These are phyloP conservation scores for Calonectris borealis DNA, from an alignment of 2,113 vertebrate genomes.

Conservation along the genomic window DNA sequence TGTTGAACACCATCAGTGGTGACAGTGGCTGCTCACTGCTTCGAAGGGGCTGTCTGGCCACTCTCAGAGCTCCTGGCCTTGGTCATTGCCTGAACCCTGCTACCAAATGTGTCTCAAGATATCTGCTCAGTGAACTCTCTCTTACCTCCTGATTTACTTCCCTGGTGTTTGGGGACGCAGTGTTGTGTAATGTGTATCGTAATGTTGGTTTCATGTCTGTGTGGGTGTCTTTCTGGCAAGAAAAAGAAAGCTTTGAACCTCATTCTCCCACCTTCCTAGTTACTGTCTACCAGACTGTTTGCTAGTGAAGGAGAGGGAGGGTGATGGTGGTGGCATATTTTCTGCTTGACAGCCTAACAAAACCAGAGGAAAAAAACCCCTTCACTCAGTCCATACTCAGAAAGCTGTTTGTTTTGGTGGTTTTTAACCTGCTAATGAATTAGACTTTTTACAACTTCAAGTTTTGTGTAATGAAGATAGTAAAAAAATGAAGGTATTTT, in stretches of 20 bases:
- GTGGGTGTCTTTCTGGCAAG: slow-evolving; percentile 9
- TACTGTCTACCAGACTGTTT: not conserved
- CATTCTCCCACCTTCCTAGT: not conserved
- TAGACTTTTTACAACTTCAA: not conserved
- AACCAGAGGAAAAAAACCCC: not conserved
- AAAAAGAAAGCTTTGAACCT: not conserved
- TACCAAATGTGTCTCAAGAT: not conserved
- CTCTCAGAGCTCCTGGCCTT: not conserved
- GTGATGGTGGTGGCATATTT: not conserved
- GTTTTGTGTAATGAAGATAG: not conserved
- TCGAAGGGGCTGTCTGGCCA: not conserved
- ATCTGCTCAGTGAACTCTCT: not conserved
- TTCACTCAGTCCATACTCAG: not conserved
- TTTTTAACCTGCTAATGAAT: not conserved
- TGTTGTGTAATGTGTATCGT: not conserved
- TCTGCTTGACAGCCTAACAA: not conserved
- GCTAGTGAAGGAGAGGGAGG: not conserved
- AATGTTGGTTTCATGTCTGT: not conserved
- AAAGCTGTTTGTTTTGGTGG: not conserved
- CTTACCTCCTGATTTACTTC: not conserved
- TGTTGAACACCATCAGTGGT: not conserved
- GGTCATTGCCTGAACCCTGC: not conserved
- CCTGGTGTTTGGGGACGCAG: not conserved
- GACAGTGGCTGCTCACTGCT: not conserved
- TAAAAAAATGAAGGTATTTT: not conserved